Conservation (phyloP, 2,797 vertebrate species). For the Gymnothorax reevesii region DNA sequence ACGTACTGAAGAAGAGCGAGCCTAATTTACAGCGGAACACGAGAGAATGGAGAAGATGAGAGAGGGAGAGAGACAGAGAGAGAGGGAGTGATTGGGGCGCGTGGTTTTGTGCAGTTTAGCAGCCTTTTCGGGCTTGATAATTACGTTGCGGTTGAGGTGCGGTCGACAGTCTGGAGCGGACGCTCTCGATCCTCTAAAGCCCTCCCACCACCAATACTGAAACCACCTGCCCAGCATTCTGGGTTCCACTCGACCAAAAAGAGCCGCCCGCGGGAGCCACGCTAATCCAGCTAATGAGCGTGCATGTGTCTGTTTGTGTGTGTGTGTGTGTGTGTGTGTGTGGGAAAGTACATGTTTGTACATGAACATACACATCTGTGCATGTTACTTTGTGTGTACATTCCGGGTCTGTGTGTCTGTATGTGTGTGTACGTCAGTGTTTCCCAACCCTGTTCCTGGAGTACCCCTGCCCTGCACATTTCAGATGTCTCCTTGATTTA, state of each 20-base stretch:
- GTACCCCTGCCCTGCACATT: no score
- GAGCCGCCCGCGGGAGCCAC: no score
- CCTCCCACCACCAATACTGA: background rate
- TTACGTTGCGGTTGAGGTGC: constrained; percentile 11
- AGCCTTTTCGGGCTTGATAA: background rate
- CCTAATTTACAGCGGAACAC: background rate
- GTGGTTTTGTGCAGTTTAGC: background rate
- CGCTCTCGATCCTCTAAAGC: background rate
- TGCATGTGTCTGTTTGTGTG: background rate
- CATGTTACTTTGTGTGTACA: no score
- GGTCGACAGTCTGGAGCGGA: background rate
- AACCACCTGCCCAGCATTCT: constrained; percentile 19
- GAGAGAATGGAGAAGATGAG: background rate
- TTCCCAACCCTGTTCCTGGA: no score
- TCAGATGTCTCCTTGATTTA: no score
- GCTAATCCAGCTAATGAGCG: background rate
- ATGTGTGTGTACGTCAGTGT: background rate
- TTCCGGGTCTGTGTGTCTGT: background rate
- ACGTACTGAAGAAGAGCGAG: constrained; percentile 10
- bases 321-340: no score
- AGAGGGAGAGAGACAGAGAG: no score
- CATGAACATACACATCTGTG: no score
- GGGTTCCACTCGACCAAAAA: background rate
- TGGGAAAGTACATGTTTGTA: no score
- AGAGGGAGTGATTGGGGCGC: constrained; percentile 23